These are phyloP conservation scores for Thermophis baileyi DNA, from an alignment of 2,113 vertebrate genomes.

Conservation along the genomic window DNA sequence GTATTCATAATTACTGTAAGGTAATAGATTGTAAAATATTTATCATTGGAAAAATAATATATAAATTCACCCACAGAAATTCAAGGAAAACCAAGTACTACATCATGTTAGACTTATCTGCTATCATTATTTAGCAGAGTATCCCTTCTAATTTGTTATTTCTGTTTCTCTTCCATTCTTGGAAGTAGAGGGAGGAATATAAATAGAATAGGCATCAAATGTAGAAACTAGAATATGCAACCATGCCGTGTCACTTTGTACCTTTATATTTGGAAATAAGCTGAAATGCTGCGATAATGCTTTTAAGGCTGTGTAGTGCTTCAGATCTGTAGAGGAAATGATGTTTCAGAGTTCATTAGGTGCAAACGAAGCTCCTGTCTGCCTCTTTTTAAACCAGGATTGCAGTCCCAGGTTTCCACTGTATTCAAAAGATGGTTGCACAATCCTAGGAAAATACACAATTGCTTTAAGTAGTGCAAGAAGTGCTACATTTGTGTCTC, in stretches of 20 bases:
- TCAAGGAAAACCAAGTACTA: background rate
- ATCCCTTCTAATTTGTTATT: background rate
- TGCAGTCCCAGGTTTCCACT: background rate
- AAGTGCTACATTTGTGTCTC: background rate
- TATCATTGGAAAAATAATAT: background rate
- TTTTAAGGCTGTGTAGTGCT: slow-evolving; percentile 28
- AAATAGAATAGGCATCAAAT: background rate
- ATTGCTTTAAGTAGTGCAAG: background rate
- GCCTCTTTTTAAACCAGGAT: background rate
- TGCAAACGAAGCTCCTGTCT: background rate
- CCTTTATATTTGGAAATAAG: slow-evolving; percentile 50
- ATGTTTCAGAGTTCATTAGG: background rate
- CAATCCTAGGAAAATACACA: background rate
- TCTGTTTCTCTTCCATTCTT: background rate
- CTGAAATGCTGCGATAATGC: slow-evolving; percentile 52
- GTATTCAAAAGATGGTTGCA: background rate
- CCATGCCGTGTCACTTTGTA: slow-evolving; percentile 21
- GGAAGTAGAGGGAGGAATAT: background rate
- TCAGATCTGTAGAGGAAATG: background rate
- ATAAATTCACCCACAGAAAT: background rate
- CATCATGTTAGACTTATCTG: background rate
- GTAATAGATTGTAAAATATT: background rate
- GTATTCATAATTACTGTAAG: background rate
- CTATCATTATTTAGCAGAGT: background rate
- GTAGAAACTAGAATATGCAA: slow-evolving; percentile 11